Conservation (phyloP, 2,888 invertebrate genomes). For the Ormyrus thymus region DNA sequence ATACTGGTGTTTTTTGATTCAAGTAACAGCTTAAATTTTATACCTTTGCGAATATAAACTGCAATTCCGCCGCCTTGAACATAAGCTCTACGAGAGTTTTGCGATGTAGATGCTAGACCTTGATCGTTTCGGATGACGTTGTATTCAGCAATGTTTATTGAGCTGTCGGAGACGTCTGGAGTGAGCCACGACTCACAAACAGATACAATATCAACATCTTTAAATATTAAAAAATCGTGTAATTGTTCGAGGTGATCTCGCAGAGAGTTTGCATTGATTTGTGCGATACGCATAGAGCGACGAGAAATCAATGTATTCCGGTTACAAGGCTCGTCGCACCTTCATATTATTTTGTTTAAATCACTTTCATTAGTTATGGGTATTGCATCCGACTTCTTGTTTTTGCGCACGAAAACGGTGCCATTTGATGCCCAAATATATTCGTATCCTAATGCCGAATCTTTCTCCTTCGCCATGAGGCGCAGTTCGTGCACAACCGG, state of each 20-base stretch:
- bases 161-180: neutral
- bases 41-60: too few relatives aligned
- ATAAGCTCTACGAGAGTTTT: too few relatives aligned
- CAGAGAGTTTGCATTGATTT: neutral
- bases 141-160: neutral
- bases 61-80: too few relatives aligned
- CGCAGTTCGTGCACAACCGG: neutral
- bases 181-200: constrained; percentile 11
- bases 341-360: neutral
- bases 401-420: neutral
- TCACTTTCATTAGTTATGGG: neutral
- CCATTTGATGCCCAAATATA: neutral
- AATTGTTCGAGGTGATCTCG: neutral
- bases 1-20: too few relatives aligned
- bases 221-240: neutral
- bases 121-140: neutral
- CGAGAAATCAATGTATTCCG: neutral
- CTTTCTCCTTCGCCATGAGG: neutral
- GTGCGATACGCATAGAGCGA: neutral
- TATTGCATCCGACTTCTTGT: neutral
- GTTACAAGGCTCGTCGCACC: neutral
- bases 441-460: neutral
- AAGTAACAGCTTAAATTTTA: too few relatives aligned
- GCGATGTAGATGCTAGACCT: too few relatives aligned
- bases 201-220: neutral